These are phyloP conservation scores for Cynaeus angustus DNA, from an alignment of 2,888 invertebrate species.

Conservation along the genomic window DNA sequence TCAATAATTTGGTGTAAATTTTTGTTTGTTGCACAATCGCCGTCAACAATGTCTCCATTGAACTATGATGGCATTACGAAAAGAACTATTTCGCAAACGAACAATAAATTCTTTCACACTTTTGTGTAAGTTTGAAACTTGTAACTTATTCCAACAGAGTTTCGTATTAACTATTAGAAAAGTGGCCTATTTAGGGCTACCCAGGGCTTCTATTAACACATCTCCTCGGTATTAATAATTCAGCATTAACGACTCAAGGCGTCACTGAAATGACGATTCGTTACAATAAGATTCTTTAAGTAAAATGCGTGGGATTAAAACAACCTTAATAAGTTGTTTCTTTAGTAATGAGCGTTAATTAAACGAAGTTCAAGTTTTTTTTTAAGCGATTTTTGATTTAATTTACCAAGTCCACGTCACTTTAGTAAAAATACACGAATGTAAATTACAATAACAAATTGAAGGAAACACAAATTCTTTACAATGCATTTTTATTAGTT, in stretches of 20 bases:
- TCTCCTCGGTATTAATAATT: constrained; percentile 45
- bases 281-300: constrained; percentile 30
- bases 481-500: neutral
- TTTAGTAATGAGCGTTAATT: constrained; percentile 34
- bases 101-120: constrained; percentile 30
- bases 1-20: neutral
- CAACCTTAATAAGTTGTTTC: constrained; percentile 11
- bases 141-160: constrained; percentile 14
- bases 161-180: constrained; percentile 13
- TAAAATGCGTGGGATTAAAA: constrained; percentile 18
- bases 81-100: constrained; percentile 30
- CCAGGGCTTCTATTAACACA: constrained; percentile 1
- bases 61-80: constrained; percentile 34
- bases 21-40: constrained; percentile 16
- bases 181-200: neutral
- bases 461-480: neutral
- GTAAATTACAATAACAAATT: neutral
- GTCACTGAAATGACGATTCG: constrained; percentile 26
- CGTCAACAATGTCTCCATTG: constrained; percentile 25
- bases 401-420: neutral
- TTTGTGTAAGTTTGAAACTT: constrained; percentile 11
- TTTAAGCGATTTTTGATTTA: neutral
- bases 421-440: neutral
- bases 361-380: constrained; percentile 4
- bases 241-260: constrained; percentile 29